A percentile compares a stretch with the other conserved stretches of the same genome.
phyloP scores from a whole-genome alignment of 1,140 invertebrate species.

The Aphaenogaster floridana region DNA sequence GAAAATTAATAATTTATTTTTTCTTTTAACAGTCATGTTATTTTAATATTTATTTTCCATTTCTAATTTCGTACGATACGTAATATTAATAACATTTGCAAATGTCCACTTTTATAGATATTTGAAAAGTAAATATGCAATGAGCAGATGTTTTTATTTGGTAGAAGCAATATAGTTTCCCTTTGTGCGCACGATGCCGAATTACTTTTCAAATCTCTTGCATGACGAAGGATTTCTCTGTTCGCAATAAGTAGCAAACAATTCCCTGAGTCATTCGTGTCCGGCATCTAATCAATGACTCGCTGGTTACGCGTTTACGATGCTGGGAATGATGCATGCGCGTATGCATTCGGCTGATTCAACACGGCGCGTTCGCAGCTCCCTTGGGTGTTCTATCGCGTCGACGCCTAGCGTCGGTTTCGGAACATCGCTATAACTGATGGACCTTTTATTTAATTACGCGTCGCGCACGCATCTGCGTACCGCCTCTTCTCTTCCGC shows the following conservation, averaged over 20 bases:
- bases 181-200: not conserved
- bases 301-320: constrained; percentile 70
- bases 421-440: constrained; percentile 75
- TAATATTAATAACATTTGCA: not conserved
- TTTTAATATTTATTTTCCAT: not conserved
- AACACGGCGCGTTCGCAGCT: constrained; percentile 25
- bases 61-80: not conserved
- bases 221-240: constrained; percentile 46
- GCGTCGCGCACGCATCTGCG: constrained; percentile 71
- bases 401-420: constrained; percentile 72
- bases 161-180: constrained; percentile 4
- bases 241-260: constrained; percentile 77
- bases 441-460: constrained; percentile 80
- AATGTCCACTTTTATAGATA: not conserved
- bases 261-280: constrained; percentile 67
- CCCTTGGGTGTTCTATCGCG: constrained; percentile 58
- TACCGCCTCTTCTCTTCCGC: constrained; percentile 36
- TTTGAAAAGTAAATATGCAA: not conserved
- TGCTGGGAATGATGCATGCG: constrained; percentile 72
- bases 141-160: not conserved
- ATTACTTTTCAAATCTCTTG: constrained; percentile 17
- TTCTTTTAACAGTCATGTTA: not conserved
- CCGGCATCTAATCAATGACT: constrained; percentile 76
- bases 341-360: constrained; percentile 26
- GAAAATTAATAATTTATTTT: not conserved